Percentiles rank a stretch among this genome's conserved stretches.
phyloP scores from a whole-genome alignment of 2,888 invertebrate species.

The Eilema depressum region DNA sequence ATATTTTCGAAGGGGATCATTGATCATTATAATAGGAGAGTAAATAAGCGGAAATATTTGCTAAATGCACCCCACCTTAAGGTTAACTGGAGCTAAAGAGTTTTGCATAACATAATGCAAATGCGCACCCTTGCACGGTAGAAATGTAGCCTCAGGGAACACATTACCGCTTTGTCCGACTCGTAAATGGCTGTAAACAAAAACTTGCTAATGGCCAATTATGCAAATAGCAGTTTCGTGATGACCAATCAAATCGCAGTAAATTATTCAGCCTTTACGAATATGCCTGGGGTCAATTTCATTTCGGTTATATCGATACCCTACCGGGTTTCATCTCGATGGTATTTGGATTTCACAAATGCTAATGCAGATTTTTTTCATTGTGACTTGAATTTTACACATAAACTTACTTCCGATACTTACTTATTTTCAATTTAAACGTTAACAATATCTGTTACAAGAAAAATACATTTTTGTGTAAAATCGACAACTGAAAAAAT shows the following conservation, averaged over 20 bases:
- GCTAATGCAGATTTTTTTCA: neutral
- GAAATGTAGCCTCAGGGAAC: constrained; percentile 57
- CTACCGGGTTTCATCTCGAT: constrained; percentile 27
- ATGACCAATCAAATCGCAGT: constrained; percentile 82
- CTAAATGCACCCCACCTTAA: constrained; percentile 37
- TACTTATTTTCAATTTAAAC: neutral
- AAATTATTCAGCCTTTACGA: constrained; percentile 76
- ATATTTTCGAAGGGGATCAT: constrained; percentile 25
- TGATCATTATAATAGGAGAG: constrained; percentile 19
- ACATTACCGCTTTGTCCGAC: constrained; percentile 61
- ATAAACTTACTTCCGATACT: no score
- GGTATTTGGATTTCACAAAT: constrained; percentile 27
- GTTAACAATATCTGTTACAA: neutral
- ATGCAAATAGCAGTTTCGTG: constrained; percentile 74
- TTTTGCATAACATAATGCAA: constrained; percentile 66
- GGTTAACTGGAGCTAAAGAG: constrained; percentile 57
- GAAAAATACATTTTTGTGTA: neutral
- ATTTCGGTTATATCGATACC: constrained; percentile 52
- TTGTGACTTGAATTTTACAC: neutral
- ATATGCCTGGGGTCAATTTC: constrained; percentile 59
- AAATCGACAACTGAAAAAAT: neutral
- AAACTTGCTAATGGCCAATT: constrained; percentile 82
- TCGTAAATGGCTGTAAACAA: constrained; percentile 74
- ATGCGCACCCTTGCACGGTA: constrained; percentile 55
- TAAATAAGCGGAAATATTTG: constrained; percentile 21